A percentile compares a stretch with the other conserved stretches of the same genome.
Evolutionary conservation across 1,140 invertebrate species (phyloP).

Genomic region (Hylyphantes graminicola): DNA sequence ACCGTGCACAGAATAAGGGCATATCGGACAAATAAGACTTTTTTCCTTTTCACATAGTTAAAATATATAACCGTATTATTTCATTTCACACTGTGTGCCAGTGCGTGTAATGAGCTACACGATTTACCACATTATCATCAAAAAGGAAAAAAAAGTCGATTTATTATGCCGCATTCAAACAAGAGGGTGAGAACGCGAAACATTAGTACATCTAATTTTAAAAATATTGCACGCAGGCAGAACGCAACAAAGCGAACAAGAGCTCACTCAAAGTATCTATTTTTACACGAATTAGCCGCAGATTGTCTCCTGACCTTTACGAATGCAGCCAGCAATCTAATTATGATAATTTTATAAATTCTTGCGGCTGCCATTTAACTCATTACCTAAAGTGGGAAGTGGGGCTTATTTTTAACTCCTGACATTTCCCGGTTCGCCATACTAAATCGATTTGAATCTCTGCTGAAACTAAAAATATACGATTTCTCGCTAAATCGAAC

Average conservation of each 20-base stretch:
- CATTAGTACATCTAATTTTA: too few species aligned
- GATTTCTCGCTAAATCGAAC: background rate
- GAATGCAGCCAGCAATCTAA: conserved; percentile 18
- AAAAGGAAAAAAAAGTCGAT: background rate
- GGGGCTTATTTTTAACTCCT: conserved; percentile 24
- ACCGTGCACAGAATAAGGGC: background rate
- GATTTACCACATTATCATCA: background rate
- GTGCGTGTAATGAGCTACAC: background rate
- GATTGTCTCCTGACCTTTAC: conserved; percentile 11
- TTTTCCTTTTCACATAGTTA: too few species aligned
- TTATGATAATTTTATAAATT: conserved; percentile 1
- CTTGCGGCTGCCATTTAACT: conserved; percentile 12
- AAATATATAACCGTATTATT: background rate
- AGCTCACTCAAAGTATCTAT: background rate
- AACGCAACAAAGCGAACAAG: too few species aligned
- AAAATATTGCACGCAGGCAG: too few species aligned
- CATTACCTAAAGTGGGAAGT: conserved; percentile 17
- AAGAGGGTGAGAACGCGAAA: too few species aligned
- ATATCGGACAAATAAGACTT: too few species aligned
- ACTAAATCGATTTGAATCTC: conserved; percentile 26
- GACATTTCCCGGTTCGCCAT: conserved; percentile 22
- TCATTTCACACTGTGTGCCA: background rate
- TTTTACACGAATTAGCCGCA: conserved; percentile 10
- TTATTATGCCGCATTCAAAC: background rate
- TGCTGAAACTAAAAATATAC: conserved; percentile 29